These are phyloP conservation scores for Podarcis muralis DNA, from an alignment of 2,113 vertebrate genomes.

Conservation along the genomic window DNA sequence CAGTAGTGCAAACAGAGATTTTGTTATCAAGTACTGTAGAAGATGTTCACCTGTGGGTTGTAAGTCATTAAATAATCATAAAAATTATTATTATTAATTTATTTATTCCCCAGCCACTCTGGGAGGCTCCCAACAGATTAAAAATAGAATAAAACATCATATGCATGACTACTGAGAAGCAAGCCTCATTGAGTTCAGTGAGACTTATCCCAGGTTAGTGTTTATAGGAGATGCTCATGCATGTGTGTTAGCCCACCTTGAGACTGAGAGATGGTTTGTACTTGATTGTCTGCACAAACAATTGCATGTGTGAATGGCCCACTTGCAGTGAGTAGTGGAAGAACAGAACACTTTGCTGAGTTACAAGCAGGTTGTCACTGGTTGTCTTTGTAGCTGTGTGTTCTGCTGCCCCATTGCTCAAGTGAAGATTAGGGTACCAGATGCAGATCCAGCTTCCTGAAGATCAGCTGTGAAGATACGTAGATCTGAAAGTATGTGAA, in stretches of 20 bases:
- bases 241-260: neutral
- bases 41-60: neutral
- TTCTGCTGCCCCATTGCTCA: neutral
- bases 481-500: neutral
- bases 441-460: neutral
- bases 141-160: no score
- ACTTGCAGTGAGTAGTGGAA: neutral
- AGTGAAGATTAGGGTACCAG: neutral
- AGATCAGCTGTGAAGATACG: neutral
- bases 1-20: neutral
- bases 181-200: no score
- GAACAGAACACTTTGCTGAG: neutral
- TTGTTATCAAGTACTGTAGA: neutral
- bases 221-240: neutral
- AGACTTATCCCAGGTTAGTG: neutral
- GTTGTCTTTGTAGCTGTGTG: neutral
- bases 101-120: neutral
- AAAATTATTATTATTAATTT: no score
- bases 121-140: no score
- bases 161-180: no score
- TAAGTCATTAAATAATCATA: no score
- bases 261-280: neutral
- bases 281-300: neutral
- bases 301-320: neutral
- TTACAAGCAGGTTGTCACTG: neutral